Conservation (phyloP, 2,888 invertebrate species). For the Abrostola tripartita region DNA sequence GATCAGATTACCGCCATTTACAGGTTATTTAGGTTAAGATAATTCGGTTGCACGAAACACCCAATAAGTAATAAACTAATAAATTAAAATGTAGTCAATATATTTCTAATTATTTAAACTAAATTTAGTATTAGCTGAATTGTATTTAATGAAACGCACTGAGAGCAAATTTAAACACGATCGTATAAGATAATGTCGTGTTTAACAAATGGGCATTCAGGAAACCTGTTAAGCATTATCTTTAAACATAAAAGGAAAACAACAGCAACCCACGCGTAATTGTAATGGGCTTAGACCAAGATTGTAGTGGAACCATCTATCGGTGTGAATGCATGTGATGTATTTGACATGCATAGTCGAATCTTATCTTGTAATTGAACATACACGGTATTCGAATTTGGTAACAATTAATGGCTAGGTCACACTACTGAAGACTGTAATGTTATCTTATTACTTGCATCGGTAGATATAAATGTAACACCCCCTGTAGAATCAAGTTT, state of each 20-base stretch:
- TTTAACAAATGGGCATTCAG: conserved; percentile 25
- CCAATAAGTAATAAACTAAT: too few species aligned
- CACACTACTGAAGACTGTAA: too few species aligned
- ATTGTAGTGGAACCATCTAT: not conserved
- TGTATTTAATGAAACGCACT: conserved; percentile 18
- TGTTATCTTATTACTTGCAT: too few species aligned
- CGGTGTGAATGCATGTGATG: not conserved
- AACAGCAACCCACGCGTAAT: conserved; percentile 36
- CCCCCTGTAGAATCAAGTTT: too few species aligned
- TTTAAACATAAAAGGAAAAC: conserved; percentile 26
- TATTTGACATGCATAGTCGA: not conserved
- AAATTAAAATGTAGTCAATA: too few species aligned
- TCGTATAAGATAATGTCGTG: conserved; percentile 34
- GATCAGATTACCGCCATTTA: too few species aligned
- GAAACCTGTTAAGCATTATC: conserved; percentile 34
- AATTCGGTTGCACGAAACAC: too few species aligned
- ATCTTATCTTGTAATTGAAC: not conserved
- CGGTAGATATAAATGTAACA: too few species aligned
- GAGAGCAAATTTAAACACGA: conserved; percentile 40
- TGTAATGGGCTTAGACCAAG: conserved; percentile 20
- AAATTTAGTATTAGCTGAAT: not conserved
- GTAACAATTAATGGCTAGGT: too few species aligned
- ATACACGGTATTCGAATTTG: not conserved
- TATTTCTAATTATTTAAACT: too few species aligned
- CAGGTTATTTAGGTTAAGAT: too few species aligned